These are phyloP conservation scores for Balearica regulorum DNA, from an alignment of 2,797 vertebrate species.

Conservation along the genomic window DNA sequence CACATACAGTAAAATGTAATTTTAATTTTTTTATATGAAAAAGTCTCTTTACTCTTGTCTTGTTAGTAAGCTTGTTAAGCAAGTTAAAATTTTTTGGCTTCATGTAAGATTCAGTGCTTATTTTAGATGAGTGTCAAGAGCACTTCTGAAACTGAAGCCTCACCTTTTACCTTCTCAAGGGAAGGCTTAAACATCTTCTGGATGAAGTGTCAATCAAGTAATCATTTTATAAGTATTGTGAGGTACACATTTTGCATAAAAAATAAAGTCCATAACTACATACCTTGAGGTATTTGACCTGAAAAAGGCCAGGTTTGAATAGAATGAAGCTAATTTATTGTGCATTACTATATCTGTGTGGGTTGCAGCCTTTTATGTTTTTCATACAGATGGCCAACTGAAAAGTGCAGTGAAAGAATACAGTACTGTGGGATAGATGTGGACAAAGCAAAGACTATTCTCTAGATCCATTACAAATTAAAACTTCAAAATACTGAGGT, in stretches of 20 bases:
- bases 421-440: background rate
- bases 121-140: conserved; percentile 11
- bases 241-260: background rate
- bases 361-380: conserved; percentile 5
- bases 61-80: conserved; percentile 42
- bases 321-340: background rate
- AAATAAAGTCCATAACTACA: background rate
- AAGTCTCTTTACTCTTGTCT: conserved; percentile 38
- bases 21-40: conserved; percentile 21
- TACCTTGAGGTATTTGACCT: background rate
- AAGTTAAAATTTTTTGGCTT: conserved; percentile 11
- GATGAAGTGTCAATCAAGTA: background rate
- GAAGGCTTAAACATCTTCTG: conserved; percentile 16
- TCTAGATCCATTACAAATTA: background rate
- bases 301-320: background rate
- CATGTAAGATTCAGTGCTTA: conserved; percentile 7
- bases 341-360: background rate
- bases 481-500: background rate
- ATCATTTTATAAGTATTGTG: background rate
- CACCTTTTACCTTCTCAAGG: background rate
- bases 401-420: background rate
- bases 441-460: background rate
- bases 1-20: background rate
- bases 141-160: conserved; percentile 30
- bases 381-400: background rate